Percentiles rank a stretch among this genome's conserved stretches.
Evolutionary conservation across 2,797 vertebrate species (phyloP).

Genomic region (Spinus olivaceus): DNA sequence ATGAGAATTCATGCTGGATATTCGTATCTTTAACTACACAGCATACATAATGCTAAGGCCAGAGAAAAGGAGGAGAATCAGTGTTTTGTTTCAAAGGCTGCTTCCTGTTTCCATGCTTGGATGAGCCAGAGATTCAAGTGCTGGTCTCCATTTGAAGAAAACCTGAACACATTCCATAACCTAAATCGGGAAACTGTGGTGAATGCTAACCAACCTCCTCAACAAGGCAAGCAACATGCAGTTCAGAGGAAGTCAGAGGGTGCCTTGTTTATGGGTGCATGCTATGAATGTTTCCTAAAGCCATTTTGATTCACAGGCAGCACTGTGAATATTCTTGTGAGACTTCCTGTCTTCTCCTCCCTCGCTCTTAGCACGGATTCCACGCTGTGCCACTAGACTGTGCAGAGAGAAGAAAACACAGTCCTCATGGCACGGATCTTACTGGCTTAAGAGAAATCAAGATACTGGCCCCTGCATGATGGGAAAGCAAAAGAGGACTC

Average conservation of each 20-base stretch:
- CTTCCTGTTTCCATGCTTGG: not conserved
- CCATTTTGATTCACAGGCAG: not conserved
- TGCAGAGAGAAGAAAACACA: not conserved
- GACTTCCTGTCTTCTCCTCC: not conserved
- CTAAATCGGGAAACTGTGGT: not conserved
- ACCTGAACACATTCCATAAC: not conserved
- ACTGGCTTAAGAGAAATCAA: not conserved
- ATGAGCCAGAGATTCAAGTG: not conserved
- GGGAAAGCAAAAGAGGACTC: constrained; percentile 43
- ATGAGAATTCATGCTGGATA: not conserved
- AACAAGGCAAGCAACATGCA: not conserved
- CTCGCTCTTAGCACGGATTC: not conserved
- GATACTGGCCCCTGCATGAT: not conserved
- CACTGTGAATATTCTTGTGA: not conserved
- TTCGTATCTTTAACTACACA: not conserved
- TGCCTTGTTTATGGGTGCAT: not conserved
- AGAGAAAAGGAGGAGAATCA: not conserved
- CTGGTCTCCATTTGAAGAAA: not conserved
- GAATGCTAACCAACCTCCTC: not conserved
- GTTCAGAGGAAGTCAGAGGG: not conserved
- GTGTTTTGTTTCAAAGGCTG: not conserved
- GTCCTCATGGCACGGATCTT: not conserved
- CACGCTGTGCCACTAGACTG: not conserved
- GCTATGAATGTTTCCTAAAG: not conserved
- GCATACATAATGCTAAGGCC: not conserved